These are phyloP conservation scores for Onychomys leucogaster DNA, from an alignment of 2,797 vertebrate genomes.

Conservation along the genomic window DNA sequence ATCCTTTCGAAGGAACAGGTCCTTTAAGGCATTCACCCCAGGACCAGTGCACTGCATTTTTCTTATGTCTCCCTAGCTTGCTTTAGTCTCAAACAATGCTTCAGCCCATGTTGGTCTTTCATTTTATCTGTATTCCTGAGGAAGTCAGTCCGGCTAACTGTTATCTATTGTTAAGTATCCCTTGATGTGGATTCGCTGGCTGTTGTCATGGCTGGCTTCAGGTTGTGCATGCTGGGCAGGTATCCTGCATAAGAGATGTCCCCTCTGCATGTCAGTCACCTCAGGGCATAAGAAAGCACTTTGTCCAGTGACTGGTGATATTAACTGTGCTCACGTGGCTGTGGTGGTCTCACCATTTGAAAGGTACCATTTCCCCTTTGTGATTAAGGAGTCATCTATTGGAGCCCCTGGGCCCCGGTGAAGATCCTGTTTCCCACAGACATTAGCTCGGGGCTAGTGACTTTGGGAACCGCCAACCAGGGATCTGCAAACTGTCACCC, in stretches of 20 bases:
- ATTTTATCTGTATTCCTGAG: neutral
- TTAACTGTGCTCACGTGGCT: neutral
- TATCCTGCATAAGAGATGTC: neutral
- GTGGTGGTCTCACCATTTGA: neutral
- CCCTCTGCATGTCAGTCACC: neutral
- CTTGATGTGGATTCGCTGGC: neutral
- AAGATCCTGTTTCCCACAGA: neutral
- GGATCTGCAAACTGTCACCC: neutral
- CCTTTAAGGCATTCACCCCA: neutral
- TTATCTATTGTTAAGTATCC: neutral
- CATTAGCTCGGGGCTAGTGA: neutral
- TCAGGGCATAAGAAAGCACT: neutral
- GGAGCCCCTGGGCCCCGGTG: neutral
- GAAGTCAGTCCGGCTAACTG: neutral
- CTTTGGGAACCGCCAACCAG: neutral
- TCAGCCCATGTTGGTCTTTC: neutral
- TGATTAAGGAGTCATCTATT: conserved; percentile 11
- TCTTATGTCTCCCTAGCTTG: neutral
- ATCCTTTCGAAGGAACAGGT: neutral
- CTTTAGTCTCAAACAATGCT: neutral
- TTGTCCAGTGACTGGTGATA: neutral
- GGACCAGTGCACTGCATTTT: neutral
- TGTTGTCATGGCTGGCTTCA: neutral
- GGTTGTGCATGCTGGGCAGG: neutral
- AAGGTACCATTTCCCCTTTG: neutral